phyloP scores from a whole-genome alignment of 2,888 invertebrate species.

The Anthophora plumipes region DNA sequence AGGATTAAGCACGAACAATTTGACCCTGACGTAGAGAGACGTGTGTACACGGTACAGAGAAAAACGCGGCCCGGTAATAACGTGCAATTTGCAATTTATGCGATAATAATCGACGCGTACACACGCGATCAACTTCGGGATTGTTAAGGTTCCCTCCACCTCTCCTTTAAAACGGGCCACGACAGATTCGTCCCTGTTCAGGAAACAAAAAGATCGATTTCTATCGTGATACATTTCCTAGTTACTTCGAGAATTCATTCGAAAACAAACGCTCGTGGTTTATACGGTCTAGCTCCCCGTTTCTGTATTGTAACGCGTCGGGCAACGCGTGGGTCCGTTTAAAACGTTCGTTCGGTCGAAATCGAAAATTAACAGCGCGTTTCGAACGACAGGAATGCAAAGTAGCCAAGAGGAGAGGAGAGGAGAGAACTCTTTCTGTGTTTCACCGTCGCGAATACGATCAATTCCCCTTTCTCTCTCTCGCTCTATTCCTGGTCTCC shows the following conservation, averaged over 20 bases:
- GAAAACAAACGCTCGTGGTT: no score
- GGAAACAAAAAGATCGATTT: slow-evolving; percentile 4
- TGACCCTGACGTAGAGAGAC: slow-evolving; percentile 30
- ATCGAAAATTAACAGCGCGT: slow-evolving; percentile 38
- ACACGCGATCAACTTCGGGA: slow-evolving; percentile 49
- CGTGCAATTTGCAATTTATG: slow-evolving; percentile 56
- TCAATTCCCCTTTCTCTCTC: slow-evolving; percentile 52
- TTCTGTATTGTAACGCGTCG: not conserved
- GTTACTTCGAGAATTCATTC: not conserved
- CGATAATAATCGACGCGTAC: slow-evolving; percentile 53
- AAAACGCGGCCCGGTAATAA: slow-evolving; percentile 48
- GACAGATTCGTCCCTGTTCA: not conserved
- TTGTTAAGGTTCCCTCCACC: slow-evolving; percentile 45
- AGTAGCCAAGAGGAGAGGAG: slow-evolving; percentile 5
- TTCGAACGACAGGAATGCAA: slow-evolving; percentile 36
- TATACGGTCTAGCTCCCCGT: not conserved
- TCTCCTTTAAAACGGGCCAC: slow-evolving; percentile 15
- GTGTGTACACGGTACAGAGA: slow-evolving; percentile 32
- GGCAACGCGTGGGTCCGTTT: not conserved
- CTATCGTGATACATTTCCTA: not conserved
- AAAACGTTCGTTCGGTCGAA: not conserved
- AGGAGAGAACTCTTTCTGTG: slow-evolving; percentile 13
- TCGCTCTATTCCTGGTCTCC: slow-evolving; percentile 41
- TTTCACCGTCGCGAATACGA: slow-evolving; percentile 57
- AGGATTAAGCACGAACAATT: slow-evolving; percentile 50